A percentile compares a stretch with the other conserved stretches of the same genome.
Evolutionary conservation across 2,113 vertebrate genomes (phyloP).

Genomic region (Ibidorhyncha struthersii): DNA sequence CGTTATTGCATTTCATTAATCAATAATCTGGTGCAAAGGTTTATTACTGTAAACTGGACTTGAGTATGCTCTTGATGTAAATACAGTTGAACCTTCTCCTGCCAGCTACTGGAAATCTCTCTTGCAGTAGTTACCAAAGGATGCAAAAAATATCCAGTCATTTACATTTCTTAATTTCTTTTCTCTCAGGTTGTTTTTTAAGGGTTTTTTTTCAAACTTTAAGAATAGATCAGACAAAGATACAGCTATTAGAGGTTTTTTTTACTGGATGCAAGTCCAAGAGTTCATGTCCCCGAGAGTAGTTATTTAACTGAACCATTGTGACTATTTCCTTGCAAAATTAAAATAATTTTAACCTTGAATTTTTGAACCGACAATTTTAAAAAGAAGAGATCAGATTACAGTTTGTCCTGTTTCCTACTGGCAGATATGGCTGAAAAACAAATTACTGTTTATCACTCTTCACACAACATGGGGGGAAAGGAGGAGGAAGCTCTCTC

Average conservation of each 20-base stretch:
- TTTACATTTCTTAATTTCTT: neutral
- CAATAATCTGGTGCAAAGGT: constrained; percentile 17
- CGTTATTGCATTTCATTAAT: neutral
- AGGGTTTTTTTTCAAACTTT: neutral
- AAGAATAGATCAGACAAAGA: neutral
- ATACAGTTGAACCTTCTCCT: neutral
- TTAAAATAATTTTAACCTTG: constrained; percentile 59
- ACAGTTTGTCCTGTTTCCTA: constrained; percentile 29
- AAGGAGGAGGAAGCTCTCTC: neutral
- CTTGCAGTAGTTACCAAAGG: neutral
- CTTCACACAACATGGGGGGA: constrained; percentile 6
- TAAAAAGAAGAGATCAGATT: neutral
- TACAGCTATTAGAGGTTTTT: neutral
- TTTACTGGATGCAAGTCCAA: constrained; percentile 4
- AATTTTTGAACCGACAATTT: constrained; percentile 26
- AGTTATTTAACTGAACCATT: constrained; percentile 50
- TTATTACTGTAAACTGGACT: neutral
- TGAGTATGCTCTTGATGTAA: neutral
- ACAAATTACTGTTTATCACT: constrained; percentile 48
- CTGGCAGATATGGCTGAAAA: neutral
- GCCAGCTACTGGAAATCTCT: neutral
- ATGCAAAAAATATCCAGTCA: neutral
- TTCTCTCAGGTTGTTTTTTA: neutral
- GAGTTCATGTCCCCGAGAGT: constrained; percentile 3
- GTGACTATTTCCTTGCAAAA: constrained; percentile 29